Base-by-base conservation (phyloP, 2,888 invertebrate genomes). In the Drosophila engyochracea region DNA sequence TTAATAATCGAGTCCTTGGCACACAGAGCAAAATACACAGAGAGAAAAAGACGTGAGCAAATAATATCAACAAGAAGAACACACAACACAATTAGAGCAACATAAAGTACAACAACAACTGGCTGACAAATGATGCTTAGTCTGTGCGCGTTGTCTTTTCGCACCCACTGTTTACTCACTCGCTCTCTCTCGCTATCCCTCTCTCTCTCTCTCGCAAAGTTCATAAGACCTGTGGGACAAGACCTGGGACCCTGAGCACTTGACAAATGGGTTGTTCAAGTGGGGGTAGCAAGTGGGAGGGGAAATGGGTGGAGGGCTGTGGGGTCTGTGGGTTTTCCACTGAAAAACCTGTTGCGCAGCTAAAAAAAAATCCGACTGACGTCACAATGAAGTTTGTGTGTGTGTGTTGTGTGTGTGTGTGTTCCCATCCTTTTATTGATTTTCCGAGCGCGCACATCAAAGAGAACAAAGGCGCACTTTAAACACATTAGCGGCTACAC, bases 1-100 rank as follows among this genome's bases (percentile, higher is more conserved):
- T 90, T 85, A 72, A 89, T 78, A 74, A 78, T 66, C 70, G 60
- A 82, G 83, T 81, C 83, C 90, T 82, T 88, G 88, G 76, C 68
- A 76, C 63, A 75, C 33, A 67, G 37, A 57, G 28, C 10, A 12
- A 52, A 28, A 58, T 49, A 16, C 12, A 30, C 10, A 47, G 47
- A 31, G 37, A 49, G 41, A n/a, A 14, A 33, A 10, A 14, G 39
- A 22, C 16, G 31, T 28, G 16, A 16, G 53, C 60, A 57, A 35
- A 35, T 39, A 63, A 60, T 52, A 53, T 69, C 52, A 70, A 51
- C 58, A 71, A 68, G 31, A 74, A 41, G 30, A 30, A 31, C 22
- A 16, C 22, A 25, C 66, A 77, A 49, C 52, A 52, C 55, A 68
- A 80, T 74, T 74, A 69, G 61, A 49, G 28, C 52, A 62, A 44